Evolutionary conservation across 2,888 invertebrate species (phyloP), one percentile per base, ranked within the genome.

Genomic region (Aporophyla lueneburgensis): DNA sequence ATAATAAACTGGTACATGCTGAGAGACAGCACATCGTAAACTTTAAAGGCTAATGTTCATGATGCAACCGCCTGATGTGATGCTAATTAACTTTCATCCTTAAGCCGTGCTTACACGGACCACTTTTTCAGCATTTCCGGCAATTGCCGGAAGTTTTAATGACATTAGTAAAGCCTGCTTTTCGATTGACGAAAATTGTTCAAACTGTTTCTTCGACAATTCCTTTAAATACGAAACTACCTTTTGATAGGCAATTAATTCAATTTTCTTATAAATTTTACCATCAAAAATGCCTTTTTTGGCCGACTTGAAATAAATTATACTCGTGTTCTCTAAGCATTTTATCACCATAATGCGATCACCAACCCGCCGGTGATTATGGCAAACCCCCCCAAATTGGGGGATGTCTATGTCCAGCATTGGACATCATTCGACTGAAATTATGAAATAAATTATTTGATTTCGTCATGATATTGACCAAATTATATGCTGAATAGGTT

Each of bases 1-100:
- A 73, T 71, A 73, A 74, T 70, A 85, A 76, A 79, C 53, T 78
- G 12, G 10, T 62, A 61, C 74, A 80, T 76, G 56, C 63, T 62
- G 72, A 46, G 74, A 83, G 73, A 82, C 58, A 67, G 78, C 77
- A 82, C 79, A 77, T 85, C 82, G 76, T 87, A 84, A 88, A 88
- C 75, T 85, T 70, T 77, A 65, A 76, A 83, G 74, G 82, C 76
- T 84, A 83, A 88, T 84, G 78, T 77, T 76, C 59, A 78, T 72
- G 75, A 80, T 82, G 83, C 82, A 83, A 66, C 71, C 77, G 59
- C 76, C 76, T 75, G 27, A 76, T 72, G 70, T 49, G 59, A 54
- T 54, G 43, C 16, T 63, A 78, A 78, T 86, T 74, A 83, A 76
- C 74, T 53, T 72, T 77, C 56, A 71, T 62, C 19, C 12, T 63